Evolutionary conservation across 2,888 invertebrate genomes (phyloP), one percentile per base, ranked within the genome.

Genomic region (Zootermopsis nevadensis): DNA sequence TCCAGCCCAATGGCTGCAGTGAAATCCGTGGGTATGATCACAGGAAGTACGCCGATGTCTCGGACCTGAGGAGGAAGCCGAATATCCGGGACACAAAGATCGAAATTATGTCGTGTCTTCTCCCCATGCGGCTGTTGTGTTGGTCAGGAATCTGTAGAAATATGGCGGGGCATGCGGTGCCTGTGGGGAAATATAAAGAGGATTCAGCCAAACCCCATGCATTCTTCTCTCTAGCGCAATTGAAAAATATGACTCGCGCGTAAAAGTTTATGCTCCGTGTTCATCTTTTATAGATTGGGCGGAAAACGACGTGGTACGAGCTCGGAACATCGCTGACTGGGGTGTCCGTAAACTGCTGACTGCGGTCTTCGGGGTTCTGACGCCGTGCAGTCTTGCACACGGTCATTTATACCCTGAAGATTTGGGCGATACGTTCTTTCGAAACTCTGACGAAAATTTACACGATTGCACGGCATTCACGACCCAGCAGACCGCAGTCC

Each of bases 21-120:
- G 60, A 60, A 60, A 60, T 60, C 8, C 27, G 3, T 8, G n/a
- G 60, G 60, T 8, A n/a, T n/a, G 60, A n/a, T 27, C 60, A 27
- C 60, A n/a, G 60, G 60, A 60, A 60, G n/a, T 60, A 12, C 60
- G 60, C 60, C 60, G n/a, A n/a, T 60, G 60, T 60, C 60, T n/a
- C n/a, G 60, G 60, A 60, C 60, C n/a, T 60, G 60, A 27, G 60
- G 60, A 60, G 60, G 60, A 8, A 60, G 60, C 60, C 60, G 60
- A n/a, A 60, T 27, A 27, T 60, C 60, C 60, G 60, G 60, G n/a
- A 60, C 27, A n/a, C 60, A 60, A n/a, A n/a, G 60, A 60, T n/a
- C n/a, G 4, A 60, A 60, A 60, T 60, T 60, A 6, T n/a, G 27
- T 60, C 60, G 60, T n/a, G 12, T 27, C n/a, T 27, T 60, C 60